Evolutionary conservation across 2,888 invertebrate species (phyloP).

Genomic region (Aporophyla nigra): DNA sequence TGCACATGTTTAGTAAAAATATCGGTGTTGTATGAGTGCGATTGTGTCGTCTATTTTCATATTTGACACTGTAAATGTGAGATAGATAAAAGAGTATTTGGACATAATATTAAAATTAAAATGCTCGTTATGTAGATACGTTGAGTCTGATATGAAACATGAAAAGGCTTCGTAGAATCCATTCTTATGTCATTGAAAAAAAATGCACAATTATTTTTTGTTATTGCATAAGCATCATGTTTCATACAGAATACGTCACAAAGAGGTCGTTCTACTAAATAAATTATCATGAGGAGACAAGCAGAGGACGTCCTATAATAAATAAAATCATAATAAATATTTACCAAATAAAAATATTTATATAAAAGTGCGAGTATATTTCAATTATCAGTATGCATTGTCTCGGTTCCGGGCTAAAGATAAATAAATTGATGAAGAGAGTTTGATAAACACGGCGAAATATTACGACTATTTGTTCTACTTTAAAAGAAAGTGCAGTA

Average conservation of each 20-base stretch:
- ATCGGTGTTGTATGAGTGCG: constrained; percentile 12
- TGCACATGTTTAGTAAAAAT: constrained; percentile 10
- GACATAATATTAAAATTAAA: constrained; percentile 35
- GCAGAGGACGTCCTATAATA: neutral
- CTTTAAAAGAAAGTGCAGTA: constrained; percentile 50
- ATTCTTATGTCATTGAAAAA: neutral
- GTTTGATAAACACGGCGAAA: constrained; percentile 15
- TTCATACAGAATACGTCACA: neutral
- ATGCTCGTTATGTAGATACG: constrained; percentile 28
- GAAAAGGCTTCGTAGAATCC: constrained; percentile 1
- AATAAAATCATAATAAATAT: constrained; percentile 42
- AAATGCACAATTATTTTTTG: neutral
- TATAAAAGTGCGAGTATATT: constrained; percentile 28
- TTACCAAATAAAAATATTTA: constrained; percentile 65
- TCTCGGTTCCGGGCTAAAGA: neutral
- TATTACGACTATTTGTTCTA: constrained; percentile 23
- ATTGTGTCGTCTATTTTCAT: constrained; percentile 22
- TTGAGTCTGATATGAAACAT: constrained; percentile 11
- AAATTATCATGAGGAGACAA: neutral
- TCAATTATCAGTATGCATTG: constrained; percentile 6
- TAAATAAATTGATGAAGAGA: neutral
- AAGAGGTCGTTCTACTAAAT: constrained; percentile 21
- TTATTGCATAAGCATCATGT: neutral
- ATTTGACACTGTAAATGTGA: constrained; percentile 20
- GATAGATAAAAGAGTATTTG: constrained; percentile 15